These are phyloP conservation scores for Arbacia lixula DNA, from an alignment of 53 echinoderm and acorn worm genomes.

Conservation along the genomic window DNA sequence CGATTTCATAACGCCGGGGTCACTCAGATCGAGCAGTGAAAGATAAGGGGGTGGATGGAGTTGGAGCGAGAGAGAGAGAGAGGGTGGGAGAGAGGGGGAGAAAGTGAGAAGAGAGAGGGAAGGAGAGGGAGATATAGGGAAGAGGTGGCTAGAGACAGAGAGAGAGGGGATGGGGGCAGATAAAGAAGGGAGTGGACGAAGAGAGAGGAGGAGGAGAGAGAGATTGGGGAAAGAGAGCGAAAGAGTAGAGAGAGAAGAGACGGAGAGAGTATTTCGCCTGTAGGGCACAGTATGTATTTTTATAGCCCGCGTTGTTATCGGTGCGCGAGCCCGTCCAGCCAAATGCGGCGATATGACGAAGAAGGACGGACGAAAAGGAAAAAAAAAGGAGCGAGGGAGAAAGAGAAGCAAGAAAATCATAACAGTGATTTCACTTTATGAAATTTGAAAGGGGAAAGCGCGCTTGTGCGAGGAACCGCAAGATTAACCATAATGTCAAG, in stretches of 20 bases:
- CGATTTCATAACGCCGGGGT: slow-evolving; percentile 52
- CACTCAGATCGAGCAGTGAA: background rate
- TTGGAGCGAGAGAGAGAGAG: background rate
- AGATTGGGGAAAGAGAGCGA: background rate
- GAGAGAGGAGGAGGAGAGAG: background rate
- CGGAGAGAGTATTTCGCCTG: slow-evolving; percentile 29
- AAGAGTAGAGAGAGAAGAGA: background rate
- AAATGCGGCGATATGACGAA: too few relatives aligned
- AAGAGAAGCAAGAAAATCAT: background rate
- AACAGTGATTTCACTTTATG: slow-evolving; percentile 32
- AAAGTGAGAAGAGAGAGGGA: background rate
- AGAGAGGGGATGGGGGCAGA: too few relatives aligned
- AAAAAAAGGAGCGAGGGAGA: too few relatives aligned
- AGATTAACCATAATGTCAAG: background rate
- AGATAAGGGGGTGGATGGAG: background rate
- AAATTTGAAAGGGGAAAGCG: background rate
- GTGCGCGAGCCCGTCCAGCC: background rate
- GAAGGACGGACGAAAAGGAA: too few relatives aligned
- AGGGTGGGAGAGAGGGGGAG: slow-evolving; percentile 3
- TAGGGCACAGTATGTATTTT: slow-evolving; percentile 48
- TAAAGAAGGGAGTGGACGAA: background rate
- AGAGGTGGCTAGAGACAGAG: too few relatives aligned
- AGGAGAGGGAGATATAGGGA: background rate
- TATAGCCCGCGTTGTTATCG: slow-evolving; percentile 11
- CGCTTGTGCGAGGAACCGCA: slow-evolving; percentile 25